Conservation (phyloP, 2,113 vertebrate species). For the Furnarius figulus region DNA sequence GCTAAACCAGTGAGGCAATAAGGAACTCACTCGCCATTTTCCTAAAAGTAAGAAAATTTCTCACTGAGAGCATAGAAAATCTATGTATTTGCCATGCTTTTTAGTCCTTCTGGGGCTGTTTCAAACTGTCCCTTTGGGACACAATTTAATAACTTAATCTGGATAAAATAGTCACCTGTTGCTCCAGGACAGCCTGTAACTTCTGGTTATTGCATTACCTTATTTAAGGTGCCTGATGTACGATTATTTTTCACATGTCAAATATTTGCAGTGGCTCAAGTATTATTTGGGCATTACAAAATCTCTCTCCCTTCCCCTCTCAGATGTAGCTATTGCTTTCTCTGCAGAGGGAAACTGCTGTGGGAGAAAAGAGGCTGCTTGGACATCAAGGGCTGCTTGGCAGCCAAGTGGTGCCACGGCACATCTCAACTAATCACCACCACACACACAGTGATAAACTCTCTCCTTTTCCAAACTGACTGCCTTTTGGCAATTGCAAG, state of each 20-base stretch:
- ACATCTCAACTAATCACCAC: background rate
- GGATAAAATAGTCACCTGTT: background rate
- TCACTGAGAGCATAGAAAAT: background rate
- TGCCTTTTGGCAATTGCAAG: background rate
- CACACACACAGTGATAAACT: background rate
- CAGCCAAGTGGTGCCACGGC: background rate
- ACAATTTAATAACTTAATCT: background rate
- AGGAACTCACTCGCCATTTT: background rate
- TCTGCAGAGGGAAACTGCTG: background rate
- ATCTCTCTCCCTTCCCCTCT: background rate
- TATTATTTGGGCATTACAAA: background rate
- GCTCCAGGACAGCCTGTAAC: background rate
- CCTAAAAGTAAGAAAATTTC: background rate
- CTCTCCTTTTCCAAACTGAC: background rate
- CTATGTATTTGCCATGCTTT: background rate
- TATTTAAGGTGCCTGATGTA: background rate
- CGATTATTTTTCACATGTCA: background rate
- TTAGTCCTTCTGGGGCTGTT: background rate
- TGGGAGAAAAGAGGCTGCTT: background rate
- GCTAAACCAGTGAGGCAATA: background rate
- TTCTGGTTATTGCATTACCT: background rate
- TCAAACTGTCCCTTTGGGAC: background rate
- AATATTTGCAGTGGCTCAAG: background rate
- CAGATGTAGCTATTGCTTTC: background rate
- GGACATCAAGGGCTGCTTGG: background rate